A percentile compares a stretch with the other conserved stretches of the same genome.
Conservation (phyloP, 2,888 invertebrate genomes). For the Tipula vernalis region DNA sequence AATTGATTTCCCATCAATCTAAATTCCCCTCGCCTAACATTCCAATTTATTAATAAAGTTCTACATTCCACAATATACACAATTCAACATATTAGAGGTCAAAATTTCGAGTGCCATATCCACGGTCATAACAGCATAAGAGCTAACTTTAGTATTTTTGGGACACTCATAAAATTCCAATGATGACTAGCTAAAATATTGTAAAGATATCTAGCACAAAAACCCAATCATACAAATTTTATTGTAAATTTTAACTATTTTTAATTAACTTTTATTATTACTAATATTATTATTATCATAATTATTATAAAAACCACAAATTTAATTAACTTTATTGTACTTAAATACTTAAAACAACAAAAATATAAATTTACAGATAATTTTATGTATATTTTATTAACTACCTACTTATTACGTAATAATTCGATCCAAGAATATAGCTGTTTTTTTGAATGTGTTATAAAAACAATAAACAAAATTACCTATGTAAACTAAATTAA, state of each 20-base stretch:
- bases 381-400: neutral
- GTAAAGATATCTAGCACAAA: neutral
- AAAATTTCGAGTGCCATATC: neutral
- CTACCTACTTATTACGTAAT: neutral
- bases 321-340: neutral
- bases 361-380: neutral
- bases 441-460: neutral
- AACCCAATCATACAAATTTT: neutral
- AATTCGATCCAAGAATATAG: neutral
- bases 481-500: neutral
- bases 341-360: neutral
- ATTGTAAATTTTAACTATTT: neutral
- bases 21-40: neutral
- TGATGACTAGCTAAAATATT: neutral
- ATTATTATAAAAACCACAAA: neutral
- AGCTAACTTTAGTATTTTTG: neutral
- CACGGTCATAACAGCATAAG: neutral
- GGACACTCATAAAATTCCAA: neutral
- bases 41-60: neutral
- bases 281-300: neutral
- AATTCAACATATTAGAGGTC: neutral
- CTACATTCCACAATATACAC: neutral
- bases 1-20: neutral
- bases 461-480: neutral
- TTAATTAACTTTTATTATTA: neutral